A percentile compares a stretch with the other conserved stretches of the same genome.
Conservation (phyloP, 2,888 invertebrate genomes). For the Xanthia togata region DNA sequence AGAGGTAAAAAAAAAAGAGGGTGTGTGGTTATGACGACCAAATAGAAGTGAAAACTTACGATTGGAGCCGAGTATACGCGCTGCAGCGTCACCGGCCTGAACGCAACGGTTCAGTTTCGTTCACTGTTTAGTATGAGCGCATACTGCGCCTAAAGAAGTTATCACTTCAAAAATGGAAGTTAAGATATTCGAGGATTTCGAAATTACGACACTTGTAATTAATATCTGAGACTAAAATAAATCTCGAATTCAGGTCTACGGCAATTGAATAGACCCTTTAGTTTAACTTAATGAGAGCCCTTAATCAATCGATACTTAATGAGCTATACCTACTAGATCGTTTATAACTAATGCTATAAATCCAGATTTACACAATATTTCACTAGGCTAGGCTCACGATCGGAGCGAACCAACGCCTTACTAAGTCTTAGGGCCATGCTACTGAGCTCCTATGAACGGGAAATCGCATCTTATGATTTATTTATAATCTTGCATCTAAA, state of each 20-base stretch:
- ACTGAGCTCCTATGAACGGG: background rate
- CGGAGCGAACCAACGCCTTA: conserved; percentile 1
- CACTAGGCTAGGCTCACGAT: conserved; percentile 30
- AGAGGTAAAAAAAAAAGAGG: too few species aligned
- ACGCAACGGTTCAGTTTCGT: too few species aligned
- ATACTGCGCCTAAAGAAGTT: too few species aligned
- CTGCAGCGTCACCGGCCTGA: background rate
- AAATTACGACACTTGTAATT: background rate
- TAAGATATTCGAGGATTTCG: background rate
- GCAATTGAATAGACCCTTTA: conserved; percentile 15
- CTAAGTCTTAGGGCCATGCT: background rate
- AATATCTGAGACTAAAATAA: background rate
- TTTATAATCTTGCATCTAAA: conserved; percentile 40
- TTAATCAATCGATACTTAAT: conserved; percentile 7
- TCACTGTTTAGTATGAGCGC: too few species aligned
- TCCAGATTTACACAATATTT: conserved; percentile 35
- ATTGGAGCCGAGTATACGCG: background rate
- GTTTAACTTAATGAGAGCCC: background rate
- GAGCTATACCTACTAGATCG: background rate
- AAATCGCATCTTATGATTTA: conserved; percentile 39
- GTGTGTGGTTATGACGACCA: background rate
- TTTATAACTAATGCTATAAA: background rate
- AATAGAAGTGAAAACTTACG: background rate
- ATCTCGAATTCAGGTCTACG: background rate
- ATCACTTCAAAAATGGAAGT: too few species aligned